These are phyloP conservation scores for Indri indri DNA, from an alignment of 2,113 vertebrate genomes.

Conservation along the genomic window DNA sequence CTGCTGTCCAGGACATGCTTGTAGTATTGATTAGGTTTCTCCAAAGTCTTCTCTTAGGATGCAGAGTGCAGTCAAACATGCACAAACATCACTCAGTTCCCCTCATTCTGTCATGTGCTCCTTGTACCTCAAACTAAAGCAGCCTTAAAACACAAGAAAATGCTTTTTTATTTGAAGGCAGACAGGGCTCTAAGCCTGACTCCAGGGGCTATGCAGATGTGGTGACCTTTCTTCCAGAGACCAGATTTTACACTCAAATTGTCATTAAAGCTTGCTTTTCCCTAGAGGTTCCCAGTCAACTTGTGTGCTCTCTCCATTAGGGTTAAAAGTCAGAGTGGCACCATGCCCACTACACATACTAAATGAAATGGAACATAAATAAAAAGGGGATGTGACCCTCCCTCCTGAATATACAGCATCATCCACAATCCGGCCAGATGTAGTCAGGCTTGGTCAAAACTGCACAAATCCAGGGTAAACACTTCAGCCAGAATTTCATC, in stretches of 20 bases:
- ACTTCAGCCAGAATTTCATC: not conserved
- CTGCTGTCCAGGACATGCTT: slow-evolving; percentile 81
- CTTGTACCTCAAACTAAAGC: slow-evolving; percentile 88
- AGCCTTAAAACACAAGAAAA: slow-evolving; percentile 86
- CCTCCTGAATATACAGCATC: slow-evolving; percentile 25
- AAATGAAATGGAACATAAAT: slow-evolving; percentile 87
- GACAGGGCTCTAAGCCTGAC: slow-evolving; percentile 91
- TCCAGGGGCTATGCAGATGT: slow-evolving; percentile 95
- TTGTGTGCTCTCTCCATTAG: slow-evolving; percentile 83
- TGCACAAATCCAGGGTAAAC: not conserved
- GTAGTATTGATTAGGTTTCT: slow-evolving; percentile 89
- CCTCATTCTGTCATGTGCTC: slow-evolving; percentile 85
- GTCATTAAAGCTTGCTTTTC: slow-evolving; percentile 90
- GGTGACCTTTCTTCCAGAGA: slow-evolving; percentile 96
- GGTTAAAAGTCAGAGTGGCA: slow-evolving; percentile 92
- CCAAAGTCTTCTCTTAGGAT: slow-evolving; percentile 90
- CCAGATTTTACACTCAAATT: slow-evolving; percentile 98
- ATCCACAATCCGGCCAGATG: not conserved
- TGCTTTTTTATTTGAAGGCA: slow-evolving; percentile 87
- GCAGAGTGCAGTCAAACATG: slow-evolving; percentile 88
- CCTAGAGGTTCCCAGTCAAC: slow-evolving; percentile 87
- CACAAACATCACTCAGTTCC: slow-evolving; percentile 84
- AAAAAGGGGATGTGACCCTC: slow-evolving; percentile 78
- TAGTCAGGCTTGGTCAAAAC: not conserved
- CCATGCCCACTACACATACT: slow-evolving; percentile 88